Evolutionary conservation across 2,888 invertebrate genomes (phyloP), one percentile per base, ranked within the genome.

Genomic region (Ctena decussata): DNA sequence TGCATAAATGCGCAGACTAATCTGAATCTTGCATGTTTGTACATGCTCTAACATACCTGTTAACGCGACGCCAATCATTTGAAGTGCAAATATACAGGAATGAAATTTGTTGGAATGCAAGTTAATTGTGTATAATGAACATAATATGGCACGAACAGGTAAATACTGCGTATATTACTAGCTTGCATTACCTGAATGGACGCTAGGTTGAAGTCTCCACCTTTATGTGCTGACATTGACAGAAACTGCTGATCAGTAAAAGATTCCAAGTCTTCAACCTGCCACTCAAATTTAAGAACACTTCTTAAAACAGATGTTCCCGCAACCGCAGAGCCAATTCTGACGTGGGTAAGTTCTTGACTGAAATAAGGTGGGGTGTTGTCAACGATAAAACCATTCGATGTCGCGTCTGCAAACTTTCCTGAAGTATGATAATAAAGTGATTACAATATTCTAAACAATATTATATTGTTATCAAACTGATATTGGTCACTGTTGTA

Each of bases 321-420:
- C 37, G 57, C 18, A 44, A n/a, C 21, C n/a, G 53, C 69, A 21
- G 74, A 82, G 12, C 87, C 90, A 37, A 87, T 73, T 12, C 74
- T 71, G n/a, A 75, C 72, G 21, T 77, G 77, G 27, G 80, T 65
- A 12, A 80, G 57, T 11, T 71, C 44, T 1, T 21, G 44, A 1
- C 11, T 15, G 30, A 82, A 77, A 0, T 57, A 27, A 0, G 90
- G 90, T 2, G 85, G 53, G 8, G 88, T 81, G 21, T 49, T 77
- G 70, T 92, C 91, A 30, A 91, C 85, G 0, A 89, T 75, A 60
- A 92, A 90, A 21, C 88, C 89, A 49, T 89, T 82, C 0, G 91
- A 91, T 18, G 79, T 75, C 21, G 84, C 74, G 60, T 90, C 87
- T 39, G 76, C 30, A 60, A 49, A 90, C 71, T 75, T 77, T n/a